Percentiles rank a stretch among this genome's conserved stretches.
phyloP scores from a whole-genome alignment of 2,888 invertebrate species.

The Helleia helle region DNA sequence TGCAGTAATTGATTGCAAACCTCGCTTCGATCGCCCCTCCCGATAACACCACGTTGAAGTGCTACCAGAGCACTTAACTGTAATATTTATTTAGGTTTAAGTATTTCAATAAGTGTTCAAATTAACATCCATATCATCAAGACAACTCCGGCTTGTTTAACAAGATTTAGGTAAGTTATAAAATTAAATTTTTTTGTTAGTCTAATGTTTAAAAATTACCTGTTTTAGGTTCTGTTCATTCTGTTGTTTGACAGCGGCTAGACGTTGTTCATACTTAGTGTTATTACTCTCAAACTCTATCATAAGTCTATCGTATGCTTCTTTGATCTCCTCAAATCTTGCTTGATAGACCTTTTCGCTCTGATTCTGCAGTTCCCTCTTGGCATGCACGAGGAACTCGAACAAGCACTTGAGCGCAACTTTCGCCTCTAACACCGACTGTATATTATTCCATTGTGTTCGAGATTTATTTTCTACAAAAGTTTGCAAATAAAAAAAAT shows the following conservation, averaged over 20 bases:
- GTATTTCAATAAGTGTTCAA: too few species aligned
- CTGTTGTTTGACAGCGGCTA: conserved; percentile 69
- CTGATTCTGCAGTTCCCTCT: conserved; percentile 62
- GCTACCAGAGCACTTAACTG: conserved; percentile 53
- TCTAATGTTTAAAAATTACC: conserved; percentile 9
- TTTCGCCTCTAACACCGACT: conserved; percentile 85
- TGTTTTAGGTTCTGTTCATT: conserved; percentile 78
- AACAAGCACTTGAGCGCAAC: conserved; percentile 79
- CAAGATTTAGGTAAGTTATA: too few species aligned
- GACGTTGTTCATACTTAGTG: conserved; percentile 64
- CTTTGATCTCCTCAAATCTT: conserved; percentile 66
- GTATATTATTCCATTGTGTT: conserved; percentile 81
- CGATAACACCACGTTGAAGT: conserved; percentile 50
- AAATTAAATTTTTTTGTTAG: too few species aligned
- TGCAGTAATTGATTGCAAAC: conserved; percentile 58
- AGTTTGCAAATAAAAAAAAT: conserved; percentile 4
- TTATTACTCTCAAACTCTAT: conserved; percentile 63
- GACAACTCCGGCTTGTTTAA: too few species aligned
- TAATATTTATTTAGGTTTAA: too few species aligned
- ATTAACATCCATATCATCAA: too few species aligned
- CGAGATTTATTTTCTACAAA: conserved; percentile 78
- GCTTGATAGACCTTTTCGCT: conserved; percentile 64
- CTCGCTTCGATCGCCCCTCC: conserved; percentile 40
- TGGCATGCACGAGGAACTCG: conserved; percentile 69
- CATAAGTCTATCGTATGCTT: conserved; percentile 53